Percentiles rank a stretch among this genome's conserved stretches.
Conservation (phyloP, 2,113 vertebrate species). For the Channa maculata region DNA sequence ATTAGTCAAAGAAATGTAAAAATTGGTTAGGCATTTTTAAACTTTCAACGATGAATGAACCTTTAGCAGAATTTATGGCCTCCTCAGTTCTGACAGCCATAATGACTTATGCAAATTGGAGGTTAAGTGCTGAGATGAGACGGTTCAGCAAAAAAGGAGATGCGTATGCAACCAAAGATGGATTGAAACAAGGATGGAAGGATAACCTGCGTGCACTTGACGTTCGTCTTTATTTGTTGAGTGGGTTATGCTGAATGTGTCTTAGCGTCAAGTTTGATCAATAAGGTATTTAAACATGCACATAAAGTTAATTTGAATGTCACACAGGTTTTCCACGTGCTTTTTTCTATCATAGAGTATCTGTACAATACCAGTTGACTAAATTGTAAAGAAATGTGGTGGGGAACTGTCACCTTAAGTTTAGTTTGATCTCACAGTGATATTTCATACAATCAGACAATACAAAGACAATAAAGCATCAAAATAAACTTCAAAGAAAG, state of each 20-base stretch:
- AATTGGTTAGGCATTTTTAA: constrained; percentile 75
- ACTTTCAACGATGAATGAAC: constrained; percentile 72
- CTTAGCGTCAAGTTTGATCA: constrained; percentile 29
- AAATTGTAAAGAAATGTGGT: not conserved
- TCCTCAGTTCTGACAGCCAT: constrained; percentile 71
- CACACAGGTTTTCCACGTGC: not conserved
- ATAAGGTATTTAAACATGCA: constrained; percentile 12
- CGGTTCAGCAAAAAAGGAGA: constrained; percentile 50
- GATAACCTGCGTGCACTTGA: constrained; percentile 30
- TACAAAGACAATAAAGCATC: not conserved
- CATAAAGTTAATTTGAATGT: constrained; percentile 3
- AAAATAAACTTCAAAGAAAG: constrained; percentile 5
- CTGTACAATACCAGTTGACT: not conserved
- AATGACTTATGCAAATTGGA: constrained; percentile 84
- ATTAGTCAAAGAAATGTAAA: constrained; percentile 77
- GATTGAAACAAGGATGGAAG: constrained; percentile 39
- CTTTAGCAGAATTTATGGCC: constrained; percentile 76
- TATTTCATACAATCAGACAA: not conserved
- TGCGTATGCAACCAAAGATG: constrained; percentile 25
- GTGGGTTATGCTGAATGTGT: not conserved
- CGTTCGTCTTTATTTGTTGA: constrained; percentile 52
- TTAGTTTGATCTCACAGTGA: constrained; percentile 7
- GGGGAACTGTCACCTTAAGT: constrained; percentile 13
- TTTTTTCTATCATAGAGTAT: not conserved
- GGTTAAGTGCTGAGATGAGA: constrained; percentile 76